Base-by-base conservation (phyloP, 2,888 invertebrate species). In the Eupsilia transversa region DNA sequence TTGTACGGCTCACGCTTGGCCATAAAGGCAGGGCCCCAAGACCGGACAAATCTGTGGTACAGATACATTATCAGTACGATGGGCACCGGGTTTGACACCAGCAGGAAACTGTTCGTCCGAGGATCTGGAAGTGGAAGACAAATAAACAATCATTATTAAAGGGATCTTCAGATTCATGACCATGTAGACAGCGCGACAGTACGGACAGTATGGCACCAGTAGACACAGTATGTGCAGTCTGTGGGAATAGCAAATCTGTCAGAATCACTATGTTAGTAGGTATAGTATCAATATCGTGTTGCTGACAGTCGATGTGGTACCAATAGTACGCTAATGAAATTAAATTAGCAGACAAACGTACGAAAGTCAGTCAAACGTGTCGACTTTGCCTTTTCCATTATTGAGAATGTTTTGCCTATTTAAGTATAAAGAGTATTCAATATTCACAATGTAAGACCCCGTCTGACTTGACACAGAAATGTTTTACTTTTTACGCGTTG, bases 1-100 rank as follows among this genome's bases (percentile, higher is more conserved):
- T 97, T 95, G 88, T 97, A 97, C 0, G 98, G 97, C 65, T 96
- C 94, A 10, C 97, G 93, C 84, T 97, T 95, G 77, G 96, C 96
- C 98, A 98, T 98, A 67, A 97, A 93, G 41, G 95, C 94, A 0
- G 98, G 98, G 0, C 98, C 98, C 92, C 97, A 95, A 60, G 96
- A 92, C 14, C 95, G 95, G 23, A 97, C 96, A 83, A 97, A 96
- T 65, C 96, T 96, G 78, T 97, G 94, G 90, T 97, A 97, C 30
- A 95, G 66, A 72, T 94, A 93, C 90, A 97, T 88, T 70, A 97
- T 95, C 1, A 92, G 52, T n/a, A 93, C 23, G 83, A 95, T 89
- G 72, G 97, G 94, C 86, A 96, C 71, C 82, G 97, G 93, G 87
- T 92, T 95, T 3, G 94, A 93, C 79, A 97, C 96, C 63, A 97